Evolutionary conservation across 2,888 invertebrate genomes (phyloP), one percentile per base, ranked within the genome.

Genomic region (Pseudococcus longispinus): DNA sequence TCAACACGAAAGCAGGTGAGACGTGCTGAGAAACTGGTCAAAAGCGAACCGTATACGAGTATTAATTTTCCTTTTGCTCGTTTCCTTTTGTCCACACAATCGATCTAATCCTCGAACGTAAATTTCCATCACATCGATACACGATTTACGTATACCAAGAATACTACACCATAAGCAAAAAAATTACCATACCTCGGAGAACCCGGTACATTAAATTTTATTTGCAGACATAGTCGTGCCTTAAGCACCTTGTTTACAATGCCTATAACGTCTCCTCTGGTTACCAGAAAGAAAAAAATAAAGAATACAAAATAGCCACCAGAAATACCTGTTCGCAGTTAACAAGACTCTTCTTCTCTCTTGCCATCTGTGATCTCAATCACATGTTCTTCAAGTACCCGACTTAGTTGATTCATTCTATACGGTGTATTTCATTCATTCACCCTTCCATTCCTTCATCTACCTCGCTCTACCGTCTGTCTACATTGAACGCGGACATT

Each of bases 221-320:
- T 70, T 70, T 29, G 29, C 70, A 70, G 70, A 70, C 70, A 70
- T 70, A 70, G 70, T 70, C 70, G 70, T 70, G 70, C 70, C 70
- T 13, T 70, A 70, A 70, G 70, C 70, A 70, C 70, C 70, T 70
- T 70, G 70, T 70, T 70, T 70, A 70, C 70, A 70, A 70, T 70
- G 29, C 70, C 70, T 29, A 70, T 60, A 60, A 60, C 60, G 60
- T 60, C 60, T 70, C 70, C 18, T 70, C 70, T 1, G 9, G 37
- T 37, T 37, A 37, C 37, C 37, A 37, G 8, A 9, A 5, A 37
- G 37, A 4, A 23, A 23, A 1, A 60, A 23, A 60, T 6, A 60
- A 60, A 26, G 70, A 70, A 70, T 70, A 70, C 29, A 70, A 70
- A 70, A 70, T 70, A 70, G 70, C 70, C 70, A 70, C 70, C 70